Percentiles rank a stretch among this genome's conserved stretches.
Evolutionary conservation across 1,140 invertebrate species (phyloP).

Genomic region (Ceratosolen solmsi): DNA sequence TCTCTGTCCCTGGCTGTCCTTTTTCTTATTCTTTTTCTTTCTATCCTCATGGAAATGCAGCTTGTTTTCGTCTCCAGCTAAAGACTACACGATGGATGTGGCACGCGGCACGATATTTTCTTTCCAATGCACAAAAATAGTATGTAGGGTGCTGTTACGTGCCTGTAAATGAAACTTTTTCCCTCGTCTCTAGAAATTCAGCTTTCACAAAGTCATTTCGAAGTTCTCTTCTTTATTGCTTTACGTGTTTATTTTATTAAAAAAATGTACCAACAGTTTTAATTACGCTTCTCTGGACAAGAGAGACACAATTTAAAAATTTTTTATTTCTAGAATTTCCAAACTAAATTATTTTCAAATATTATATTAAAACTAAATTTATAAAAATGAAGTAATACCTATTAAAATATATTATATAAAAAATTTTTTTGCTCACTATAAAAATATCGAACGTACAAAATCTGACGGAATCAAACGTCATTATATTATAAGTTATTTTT

Average conservation of each 20-base stretch:
- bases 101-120: neutral
- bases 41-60: neutral
- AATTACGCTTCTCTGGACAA: no score
- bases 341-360: no score
- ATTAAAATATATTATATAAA: no score
- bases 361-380: no score
- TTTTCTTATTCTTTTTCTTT: neutral
- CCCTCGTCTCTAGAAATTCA: neutral
- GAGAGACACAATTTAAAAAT: no score
- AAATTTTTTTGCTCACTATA: no score
- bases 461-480: no score
- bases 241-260: neutral
- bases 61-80: neutral
- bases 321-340: no score
- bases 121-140: neutral
- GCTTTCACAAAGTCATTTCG: neutral
- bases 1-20: neutral
- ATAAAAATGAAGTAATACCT: no score
- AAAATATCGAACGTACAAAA: no score
- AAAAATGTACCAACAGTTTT: no score
- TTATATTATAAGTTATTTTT: no score
- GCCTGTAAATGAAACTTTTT: neutral
- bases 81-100: neutral
- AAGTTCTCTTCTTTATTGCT: neutral
- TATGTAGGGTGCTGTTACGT: neutral